phyloP scores from a whole-genome alignment of 37 sponge, comb jelly and placozoan genomes.

The Chondrosia reniformis region DNA sequence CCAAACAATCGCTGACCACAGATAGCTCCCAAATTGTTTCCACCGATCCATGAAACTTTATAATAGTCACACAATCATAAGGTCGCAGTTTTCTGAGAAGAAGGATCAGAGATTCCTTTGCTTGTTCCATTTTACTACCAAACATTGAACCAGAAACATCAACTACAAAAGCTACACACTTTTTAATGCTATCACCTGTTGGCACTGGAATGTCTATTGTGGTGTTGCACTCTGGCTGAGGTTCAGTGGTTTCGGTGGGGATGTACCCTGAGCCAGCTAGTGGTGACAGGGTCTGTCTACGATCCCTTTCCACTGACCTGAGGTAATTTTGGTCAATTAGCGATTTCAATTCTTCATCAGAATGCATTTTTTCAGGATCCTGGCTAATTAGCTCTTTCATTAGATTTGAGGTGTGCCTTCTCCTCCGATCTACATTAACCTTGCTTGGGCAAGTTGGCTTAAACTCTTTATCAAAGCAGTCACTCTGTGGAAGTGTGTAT shows the following conservation, averaged over 20 bases:
- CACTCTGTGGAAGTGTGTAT: conserved; percentile 17
- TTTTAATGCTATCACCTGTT: not conserved
- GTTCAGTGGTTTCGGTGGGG: not conserved
- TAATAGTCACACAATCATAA: not conserved
- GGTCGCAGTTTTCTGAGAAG: not conserved
- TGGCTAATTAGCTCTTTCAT: no score
- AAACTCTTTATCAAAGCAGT: not conserved
- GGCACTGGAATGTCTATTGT: no score
- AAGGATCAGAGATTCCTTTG: conserved; percentile 5
- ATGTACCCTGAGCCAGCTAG: not conserved
- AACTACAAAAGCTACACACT: conserved; percentile 16
- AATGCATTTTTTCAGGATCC: not conserved
- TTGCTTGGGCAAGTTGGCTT: not conserved
- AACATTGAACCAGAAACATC: conserved; percentile 12
- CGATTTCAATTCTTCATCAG: no score
- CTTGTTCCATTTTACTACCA: conserved; percentile 5
- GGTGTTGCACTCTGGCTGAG: not conserved
- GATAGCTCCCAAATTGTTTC: not conserved
- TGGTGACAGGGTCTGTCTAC: no score
- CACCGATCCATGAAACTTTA: not conserved
- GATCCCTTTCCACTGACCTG: no score
- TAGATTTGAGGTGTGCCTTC: no score
- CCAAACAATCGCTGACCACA: not conserved
- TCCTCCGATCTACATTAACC: not conserved
- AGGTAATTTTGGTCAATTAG: not conserved